Conservation (phyloP, 2,113 vertebrate species). For the Sinocyclocheilus maitianheensis region DNA sequence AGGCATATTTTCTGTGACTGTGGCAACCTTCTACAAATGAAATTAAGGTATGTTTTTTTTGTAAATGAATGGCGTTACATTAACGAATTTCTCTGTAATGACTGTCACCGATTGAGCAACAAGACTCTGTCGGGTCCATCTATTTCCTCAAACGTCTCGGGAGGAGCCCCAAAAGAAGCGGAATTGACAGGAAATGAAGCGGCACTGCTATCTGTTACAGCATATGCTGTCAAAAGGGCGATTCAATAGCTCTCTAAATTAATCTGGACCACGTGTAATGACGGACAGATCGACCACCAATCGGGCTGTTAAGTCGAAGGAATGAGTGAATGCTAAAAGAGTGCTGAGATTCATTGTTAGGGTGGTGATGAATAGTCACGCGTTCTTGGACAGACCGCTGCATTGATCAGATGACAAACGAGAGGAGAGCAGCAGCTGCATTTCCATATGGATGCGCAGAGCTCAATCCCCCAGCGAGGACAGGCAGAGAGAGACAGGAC, state of each 20-base stretch:
- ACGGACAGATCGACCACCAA: slow-evolving; percentile 16
- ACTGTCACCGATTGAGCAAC: not conserved
- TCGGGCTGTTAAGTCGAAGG: not conserved
- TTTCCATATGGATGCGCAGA: slow-evolving; percentile 54
- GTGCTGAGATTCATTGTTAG: slow-evolving; percentile 39
- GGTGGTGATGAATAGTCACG: slow-evolving; percentile 44
- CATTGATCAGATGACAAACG: slow-evolving; percentile 57
- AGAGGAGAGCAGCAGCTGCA: slow-evolving; percentile 44
- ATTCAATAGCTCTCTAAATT: slow-evolving; percentile 38
- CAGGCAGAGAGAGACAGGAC: slow-evolving; percentile 32
- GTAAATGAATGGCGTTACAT: not conserved
- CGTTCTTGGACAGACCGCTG: slow-evolving; percentile 19
- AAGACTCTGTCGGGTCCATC: not conserved
- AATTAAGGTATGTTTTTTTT: not conserved
- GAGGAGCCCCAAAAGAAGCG: not conserved
- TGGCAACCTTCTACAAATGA: not conserved
- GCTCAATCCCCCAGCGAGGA: slow-evolving; percentile 46
- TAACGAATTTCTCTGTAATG: not conserved
- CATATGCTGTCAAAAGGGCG: not conserved
- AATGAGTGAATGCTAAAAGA: slow-evolving; percentile 30
- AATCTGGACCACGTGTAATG: slow-evolving; percentile 15
- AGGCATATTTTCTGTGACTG: not conserved
- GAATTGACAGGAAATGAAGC: slow-evolving; percentile 6
- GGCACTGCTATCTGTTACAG: not conserved
- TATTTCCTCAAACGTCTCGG: not conserved